Percentiles rank a stretch among this genome's conserved stretches.
Conservation (phyloP, 35 echinoderm and acorn worm species). For the Apostichopus californicus region DNA sequence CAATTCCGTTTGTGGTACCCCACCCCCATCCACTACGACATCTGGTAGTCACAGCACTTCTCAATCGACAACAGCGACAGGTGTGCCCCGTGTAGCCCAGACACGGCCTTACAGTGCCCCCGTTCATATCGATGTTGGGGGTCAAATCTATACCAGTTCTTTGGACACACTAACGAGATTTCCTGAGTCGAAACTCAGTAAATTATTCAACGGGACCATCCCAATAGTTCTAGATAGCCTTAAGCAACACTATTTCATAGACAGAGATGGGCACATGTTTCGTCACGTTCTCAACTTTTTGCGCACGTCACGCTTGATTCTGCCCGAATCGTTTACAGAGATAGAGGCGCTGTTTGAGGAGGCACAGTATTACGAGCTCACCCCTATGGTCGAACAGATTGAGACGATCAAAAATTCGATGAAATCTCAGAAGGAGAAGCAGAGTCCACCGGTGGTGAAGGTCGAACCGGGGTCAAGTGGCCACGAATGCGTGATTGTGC, state of each 20-base stretch:
- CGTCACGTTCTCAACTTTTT: constrained; percentile 94
- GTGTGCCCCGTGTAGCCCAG: constrained; percentile 87
- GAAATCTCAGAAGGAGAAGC: constrained; percentile 50
- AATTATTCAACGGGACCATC: constrained; percentile 92
- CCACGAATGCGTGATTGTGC: constrained; percentile 89
- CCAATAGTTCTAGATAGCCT: constrained; percentile 95
- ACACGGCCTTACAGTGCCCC: constrained; percentile 84
- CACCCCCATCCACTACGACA: constrained; percentile 61
- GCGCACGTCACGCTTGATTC: constrained; percentile 75
- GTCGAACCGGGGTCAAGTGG: constrained; percentile 66
- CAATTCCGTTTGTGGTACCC: constrained; percentile 74
- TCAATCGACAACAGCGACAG: constrained; percentile 33
- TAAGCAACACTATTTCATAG: constrained; percentile 99
- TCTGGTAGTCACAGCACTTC: constrained; percentile 25
- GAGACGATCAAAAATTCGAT: constrained; percentile 55
- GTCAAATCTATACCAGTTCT: constrained; percentile 94
- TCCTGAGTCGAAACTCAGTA: constrained; percentile 87
- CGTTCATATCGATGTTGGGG: constrained; percentile 98
- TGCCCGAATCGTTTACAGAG: constrained; percentile 82
- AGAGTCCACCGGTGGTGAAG: constrained; percentile 61
- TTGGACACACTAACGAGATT: constrained; percentile 91
- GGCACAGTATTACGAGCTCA: constrained; percentile 86
- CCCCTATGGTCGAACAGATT: constrained; percentile 78
- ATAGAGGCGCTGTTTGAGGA: constrained; percentile 95
- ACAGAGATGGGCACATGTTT: constrained; percentile 95